phyloP scores from a whole-genome alignment of 2,888 invertebrate species.

The Branchellion lobata region DNA sequence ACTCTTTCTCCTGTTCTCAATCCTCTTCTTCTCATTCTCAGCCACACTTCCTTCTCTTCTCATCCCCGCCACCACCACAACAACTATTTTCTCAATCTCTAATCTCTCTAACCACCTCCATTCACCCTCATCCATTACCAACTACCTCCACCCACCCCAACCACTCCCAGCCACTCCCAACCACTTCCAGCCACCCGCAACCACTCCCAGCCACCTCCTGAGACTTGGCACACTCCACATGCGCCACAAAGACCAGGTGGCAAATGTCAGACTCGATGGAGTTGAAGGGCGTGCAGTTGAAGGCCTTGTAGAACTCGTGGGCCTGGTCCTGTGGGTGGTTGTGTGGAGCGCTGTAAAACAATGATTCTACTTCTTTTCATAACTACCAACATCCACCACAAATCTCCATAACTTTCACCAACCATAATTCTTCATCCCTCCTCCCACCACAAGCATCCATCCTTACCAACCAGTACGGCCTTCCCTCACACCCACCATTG shows the following conservation, averaged over 20 bases:
- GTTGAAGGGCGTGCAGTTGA: conserved; percentile 89
- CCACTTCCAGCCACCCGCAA: no score
- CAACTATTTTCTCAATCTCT: no score
- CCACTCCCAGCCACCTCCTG: conserved; percentile 66
- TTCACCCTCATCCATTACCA: no score
- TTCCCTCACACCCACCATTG: conserved; percentile 61
- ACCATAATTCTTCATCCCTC: no score
- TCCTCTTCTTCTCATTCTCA: no score
- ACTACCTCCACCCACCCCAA: no score
- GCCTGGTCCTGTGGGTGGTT: conserved; percentile 72
- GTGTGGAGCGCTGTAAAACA: not conserved
- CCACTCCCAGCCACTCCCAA: no score
- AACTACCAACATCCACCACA: not conserved
- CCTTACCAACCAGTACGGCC: not conserved
- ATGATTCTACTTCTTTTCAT: not conserved
- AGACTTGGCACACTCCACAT: conserved; percentile 77
- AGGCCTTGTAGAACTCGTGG: conserved; percentile 85
- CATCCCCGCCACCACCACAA: no score
- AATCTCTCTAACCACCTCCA: no score
- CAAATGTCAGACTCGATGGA: conserved; percentile 88
- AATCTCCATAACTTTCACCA: no score
- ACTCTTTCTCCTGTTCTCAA: no score
- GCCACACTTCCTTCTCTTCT: no score
- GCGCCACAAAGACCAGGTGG: conserved; percentile 90
- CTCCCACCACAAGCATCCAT: not conserved